Evolutionary conservation across 1,140 invertebrate genomes (phyloP).

Genomic region (Rhopalosiphum maidis): DNA sequence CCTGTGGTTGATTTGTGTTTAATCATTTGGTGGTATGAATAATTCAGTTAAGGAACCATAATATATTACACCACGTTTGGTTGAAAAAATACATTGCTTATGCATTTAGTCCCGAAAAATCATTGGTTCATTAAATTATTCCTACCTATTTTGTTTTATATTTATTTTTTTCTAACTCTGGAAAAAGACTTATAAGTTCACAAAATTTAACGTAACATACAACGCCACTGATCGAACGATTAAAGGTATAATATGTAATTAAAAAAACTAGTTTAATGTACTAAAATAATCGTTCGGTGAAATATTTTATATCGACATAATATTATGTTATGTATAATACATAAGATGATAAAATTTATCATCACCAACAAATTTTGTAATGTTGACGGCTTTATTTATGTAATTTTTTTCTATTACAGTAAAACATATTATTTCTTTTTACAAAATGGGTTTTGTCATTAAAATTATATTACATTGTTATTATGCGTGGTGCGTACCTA

Average conservation of each 20-base stretch:
- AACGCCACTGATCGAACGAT: neutral
- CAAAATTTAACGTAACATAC: neutral
- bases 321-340: no score
- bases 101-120: neutral
- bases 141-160: neutral
- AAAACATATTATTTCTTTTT: neutral
- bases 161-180: neutral
- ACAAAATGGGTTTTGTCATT: neutral
- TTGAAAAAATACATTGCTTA: neutral
- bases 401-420: neutral
- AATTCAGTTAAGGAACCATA: neutral
- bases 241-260: neutral
- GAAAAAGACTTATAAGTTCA: neutral
- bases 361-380: neutral
- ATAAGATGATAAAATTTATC: neutral
- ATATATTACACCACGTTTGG: neutral
- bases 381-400: neutral
- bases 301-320: neutral
- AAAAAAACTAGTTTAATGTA: neutral
- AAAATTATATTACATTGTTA: slow-evolving; percentile 4
- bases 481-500: neutral
- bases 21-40: neutral
- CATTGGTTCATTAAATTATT: neutral
- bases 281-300: neutral
- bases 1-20: neutral